Base-by-base conservation (phyloP, 2,888 invertebrate species). In the Malthinus seriepunctatus region DNA sequence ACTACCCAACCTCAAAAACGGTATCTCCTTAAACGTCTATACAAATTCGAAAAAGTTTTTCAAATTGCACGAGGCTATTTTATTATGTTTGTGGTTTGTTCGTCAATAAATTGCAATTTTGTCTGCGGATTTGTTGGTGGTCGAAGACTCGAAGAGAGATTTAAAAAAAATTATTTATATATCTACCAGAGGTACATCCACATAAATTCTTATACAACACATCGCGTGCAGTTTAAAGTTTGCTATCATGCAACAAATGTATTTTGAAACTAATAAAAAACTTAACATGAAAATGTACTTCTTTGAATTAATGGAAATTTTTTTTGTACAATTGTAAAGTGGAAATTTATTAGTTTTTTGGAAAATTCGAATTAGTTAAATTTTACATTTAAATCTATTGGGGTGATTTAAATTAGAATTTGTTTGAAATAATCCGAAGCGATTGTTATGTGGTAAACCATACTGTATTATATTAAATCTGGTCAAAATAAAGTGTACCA, bases 121-220 rank as follows among this genome's bases (percentile, higher is more conserved):
- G 48, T 54, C 39, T 54, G 48, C 54, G 54, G 54, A 32, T 54
- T 54, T 39, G 54, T 37, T 54, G 54, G 48, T 54, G 54, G 54
- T 54, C 54, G 47, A 23, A 5, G 23, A 15, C 32, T 37, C 12
- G 32, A 45, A 37, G 23, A 23, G 23, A 23, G 23, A 23, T 23
- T 23, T 23, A 23, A 23, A 23, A 23, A 23, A 23, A 23, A 23
- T 23, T 23, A 23, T 23, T 52, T 45, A 45, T 42, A 38, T 42
- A 51, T 33, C 33, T 46, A 32, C 14, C 23, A n/a, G 11, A 52
- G 46, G 37, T 38, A 52, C 46, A 51, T 37, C 32, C 52, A 23
- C 52, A 46, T 52, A 52, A 52, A 45, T 52, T 45, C 52, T 52
- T 46, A 37, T 38, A 38, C 52, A 50, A 12, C 11, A 38, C n/a